Percentiles rank a stretch among this genome's conserved stretches.
Conservation (phyloP, 2,113 vertebrate genomes). For the Tragelaphus strepsiceros region DNA sequence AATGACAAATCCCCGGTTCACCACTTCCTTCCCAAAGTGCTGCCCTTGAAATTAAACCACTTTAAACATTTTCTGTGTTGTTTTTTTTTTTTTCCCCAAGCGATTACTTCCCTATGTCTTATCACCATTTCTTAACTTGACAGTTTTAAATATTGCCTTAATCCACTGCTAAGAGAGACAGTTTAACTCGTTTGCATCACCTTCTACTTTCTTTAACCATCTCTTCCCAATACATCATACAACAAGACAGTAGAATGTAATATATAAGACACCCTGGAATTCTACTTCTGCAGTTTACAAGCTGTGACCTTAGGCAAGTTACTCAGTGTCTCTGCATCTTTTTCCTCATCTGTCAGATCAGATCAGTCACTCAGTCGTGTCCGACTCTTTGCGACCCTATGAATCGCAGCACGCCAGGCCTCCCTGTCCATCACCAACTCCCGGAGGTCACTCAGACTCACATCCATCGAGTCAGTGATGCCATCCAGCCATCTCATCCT, state of each 20-base stretch:
- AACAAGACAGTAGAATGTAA: background rate
- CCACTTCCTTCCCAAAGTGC: background rate
- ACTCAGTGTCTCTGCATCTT: background rate
- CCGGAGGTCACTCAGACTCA: too few relatives aligned
- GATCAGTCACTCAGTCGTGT: too few relatives aligned
- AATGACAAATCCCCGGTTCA: background rate
- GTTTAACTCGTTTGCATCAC: background rate
- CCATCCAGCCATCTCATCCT: too few relatives aligned
- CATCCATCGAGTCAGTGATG: too few relatives aligned
- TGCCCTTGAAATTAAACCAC: background rate
- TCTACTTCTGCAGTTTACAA: background rate
- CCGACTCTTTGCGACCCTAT: too few relatives aligned
- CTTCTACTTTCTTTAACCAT: background rate
- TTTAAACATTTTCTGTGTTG: background rate
- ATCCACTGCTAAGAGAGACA: background rate
- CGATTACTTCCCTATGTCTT: background rate
- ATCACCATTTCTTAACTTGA: background rate
- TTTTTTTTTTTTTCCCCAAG: background rate
- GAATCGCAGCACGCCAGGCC: too few relatives aligned
- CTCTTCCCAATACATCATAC: background rate
- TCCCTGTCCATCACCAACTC: too few relatives aligned
- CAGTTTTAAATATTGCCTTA: background rate
- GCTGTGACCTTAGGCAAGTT: background rate
- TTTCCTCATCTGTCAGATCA: background rate
- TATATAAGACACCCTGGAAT: background rate